Evolutionary conservation across 1,140 invertebrate genomes (phyloP).

Genomic region (Drosophila nasuta): DNA sequence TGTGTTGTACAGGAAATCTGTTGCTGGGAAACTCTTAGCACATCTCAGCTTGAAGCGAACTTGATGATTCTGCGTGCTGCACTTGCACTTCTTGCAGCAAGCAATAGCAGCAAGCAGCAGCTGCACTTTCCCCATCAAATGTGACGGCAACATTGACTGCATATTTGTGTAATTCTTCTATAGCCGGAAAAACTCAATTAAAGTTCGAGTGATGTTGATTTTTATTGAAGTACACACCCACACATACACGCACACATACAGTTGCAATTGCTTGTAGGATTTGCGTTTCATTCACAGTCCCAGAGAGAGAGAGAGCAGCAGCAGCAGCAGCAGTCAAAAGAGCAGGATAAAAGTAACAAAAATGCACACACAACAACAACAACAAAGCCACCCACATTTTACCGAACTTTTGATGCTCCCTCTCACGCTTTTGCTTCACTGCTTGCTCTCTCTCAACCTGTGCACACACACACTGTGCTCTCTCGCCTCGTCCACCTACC

Average conservation of each 20-base stretch:
- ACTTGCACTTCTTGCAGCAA: slow-evolving; percentile 46
- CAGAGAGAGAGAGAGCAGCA: slow-evolving; percentile 8
- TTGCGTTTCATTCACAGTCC: slow-evolving; percentile 47
- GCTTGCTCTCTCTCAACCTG: slow-evolving; percentile 1
- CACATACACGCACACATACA: slow-evolving; percentile 2
- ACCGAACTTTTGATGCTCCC: slow-evolving; percentile 33
- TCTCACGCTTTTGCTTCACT: background rate
- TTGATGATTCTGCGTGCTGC: slow-evolving; percentile 74
- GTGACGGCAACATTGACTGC: slow-evolving; percentile 1
- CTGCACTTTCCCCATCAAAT: slow-evolving; percentile 14
- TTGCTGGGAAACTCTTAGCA: slow-evolving; percentile 61
- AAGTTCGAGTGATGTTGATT: slow-evolving; percentile 58
- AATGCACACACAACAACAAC: slow-evolving; percentile 43
- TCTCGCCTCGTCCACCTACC: background rate
- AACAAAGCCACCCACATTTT: slow-evolving; percentile 64
- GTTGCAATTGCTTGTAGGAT: slow-evolving; percentile 46
- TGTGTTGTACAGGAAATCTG: slow-evolving; percentile 76
- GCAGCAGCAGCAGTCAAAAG: slow-evolving; percentile 19
- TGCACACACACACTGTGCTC: background rate
- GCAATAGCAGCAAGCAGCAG: slow-evolving; percentile 17
- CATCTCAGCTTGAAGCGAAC: slow-evolving; percentile 48
- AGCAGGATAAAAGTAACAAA: slow-evolving; percentile 70
- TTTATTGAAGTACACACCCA: slow-evolving; percentile 51
- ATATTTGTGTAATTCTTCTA: slow-evolving; percentile 56
- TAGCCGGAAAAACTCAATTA: slow-evolving; percentile 79